phyloP scores from a whole-genome alignment of 2,113 vertebrate species.

The Colaptes auratus region DNA sequence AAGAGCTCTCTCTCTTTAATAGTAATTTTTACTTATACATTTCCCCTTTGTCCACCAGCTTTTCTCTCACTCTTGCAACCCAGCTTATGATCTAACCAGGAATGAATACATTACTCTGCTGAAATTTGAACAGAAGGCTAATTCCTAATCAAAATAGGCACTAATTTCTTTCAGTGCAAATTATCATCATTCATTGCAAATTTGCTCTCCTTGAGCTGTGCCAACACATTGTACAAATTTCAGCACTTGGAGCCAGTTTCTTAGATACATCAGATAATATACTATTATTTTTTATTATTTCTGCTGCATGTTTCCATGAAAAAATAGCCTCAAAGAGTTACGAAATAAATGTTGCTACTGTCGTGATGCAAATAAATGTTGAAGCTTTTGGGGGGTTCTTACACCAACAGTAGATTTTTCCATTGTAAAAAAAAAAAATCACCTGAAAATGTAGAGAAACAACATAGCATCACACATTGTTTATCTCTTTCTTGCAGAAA shows the following conservation, averaged over 20 bases:
- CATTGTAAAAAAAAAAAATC: not conserved
- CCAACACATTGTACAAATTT: conserved; percentile 56
- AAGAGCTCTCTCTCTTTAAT: not conserved
- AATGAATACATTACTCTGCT: conserved; percentile 68
- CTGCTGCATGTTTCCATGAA: not conserved
- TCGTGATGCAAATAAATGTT: not conserved
- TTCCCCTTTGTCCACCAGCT: conserved; percentile 51
- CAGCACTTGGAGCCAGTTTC: conserved; percentile 24
- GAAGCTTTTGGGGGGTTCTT: not conserved
- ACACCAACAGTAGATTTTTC: not conserved
- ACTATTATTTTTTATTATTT: not conserved
- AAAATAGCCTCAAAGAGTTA: not conserved
- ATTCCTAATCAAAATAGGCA: conserved; percentile 77
- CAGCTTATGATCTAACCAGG: conserved; percentile 58
- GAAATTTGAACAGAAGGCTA: conserved; percentile 74
- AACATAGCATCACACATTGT: conserved; percentile 5
- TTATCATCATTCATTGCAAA: conserved; percentile 77
- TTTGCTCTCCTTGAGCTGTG: conserved; percentile 69
- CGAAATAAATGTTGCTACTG: not conserved
- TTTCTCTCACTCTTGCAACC: conserved; percentile 23
- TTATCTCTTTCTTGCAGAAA: conserved; percentile 48
- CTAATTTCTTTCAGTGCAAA: conserved; percentile 75
- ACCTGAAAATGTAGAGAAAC: not conserved
- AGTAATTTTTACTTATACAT: conserved; percentile 34
- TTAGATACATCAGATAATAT: conserved; percentile 36